Base-by-base conservation (phyloP, 30 jellyfish, hydroid and myxozoan genomes). In the Hydractinia echinata region DNA sequence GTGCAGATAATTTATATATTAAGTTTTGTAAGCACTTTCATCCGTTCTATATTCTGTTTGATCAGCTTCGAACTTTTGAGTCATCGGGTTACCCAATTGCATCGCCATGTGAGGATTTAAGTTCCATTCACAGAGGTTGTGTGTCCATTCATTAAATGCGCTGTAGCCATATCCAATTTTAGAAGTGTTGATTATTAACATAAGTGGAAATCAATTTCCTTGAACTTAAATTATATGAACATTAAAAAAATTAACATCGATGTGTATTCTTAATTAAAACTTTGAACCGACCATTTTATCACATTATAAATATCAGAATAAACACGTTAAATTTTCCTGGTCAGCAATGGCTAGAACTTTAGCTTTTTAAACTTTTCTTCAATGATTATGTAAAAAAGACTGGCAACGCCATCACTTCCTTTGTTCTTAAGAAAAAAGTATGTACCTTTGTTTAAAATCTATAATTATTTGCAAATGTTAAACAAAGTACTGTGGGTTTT, bases 1-100 rank as follows among this genome's bases (percentile, higher is more conserved):
- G 11, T 98, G 99, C 90, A 95, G 94, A 92, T 95, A 95, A 81
- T 95, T 95, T 55, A 95, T 95, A 83, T n/a, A 95, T 95, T 86
- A 95, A 87, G 82, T 95, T 74, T 96, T 95, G n/a, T n/a, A n/a
- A 69, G 94, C 87, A 58, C 85, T 82, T 74, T 79, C 93, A 51
- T 76, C 96, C n/a, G n/a, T 73, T 84, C 95, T 19, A 52, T 20
- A 19, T 15, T 13, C 39, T 64, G 74, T n/a, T 13, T 64, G 81
- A 8, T 71, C 81, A 14, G 15, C 55, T 20, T n/a, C 81, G 51
- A n/a, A 69, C 48, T 77, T 55, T 19, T 14, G 10, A 15, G 1
- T 19, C 52, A 52, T 54, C 4, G 85, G 76, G 10, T n/a, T 77
- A 55, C 52, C 51, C n/a, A 4, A 19, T 54, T 9, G n/a, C 50